Base-by-base conservation (phyloP, 2,113 vertebrate species). In the Herpailurus yagouaroundi region DNA sequence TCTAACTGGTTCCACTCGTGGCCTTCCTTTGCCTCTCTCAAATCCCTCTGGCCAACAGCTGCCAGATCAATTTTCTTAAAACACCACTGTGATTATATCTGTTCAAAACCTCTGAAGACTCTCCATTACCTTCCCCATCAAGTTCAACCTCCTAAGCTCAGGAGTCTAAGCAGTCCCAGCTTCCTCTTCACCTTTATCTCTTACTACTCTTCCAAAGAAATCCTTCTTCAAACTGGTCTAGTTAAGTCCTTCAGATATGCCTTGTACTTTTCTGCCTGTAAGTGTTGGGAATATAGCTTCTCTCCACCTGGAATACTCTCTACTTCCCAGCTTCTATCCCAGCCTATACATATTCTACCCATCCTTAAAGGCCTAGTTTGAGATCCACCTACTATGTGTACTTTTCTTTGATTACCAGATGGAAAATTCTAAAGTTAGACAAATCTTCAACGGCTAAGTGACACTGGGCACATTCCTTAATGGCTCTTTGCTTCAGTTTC, bases 1-100 rank as follows among this genome's bases (percentile, higher is more conserved):
- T 96, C 76, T 57, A 71, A 48, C 71, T 66, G 18, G 41, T 23
- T 97, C 50, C 13, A 93, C 12, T 79, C 60, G 57, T 38, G 38
- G 36, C 36, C n/a, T 73, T 31, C 69, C 41, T 89, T 31, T 64
- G 50, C 69, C 66, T 81, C 82, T 60, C 81, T 95, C 82, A 94
- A 91, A 73, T 86, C 38, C 13, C n/a, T 85, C 66, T 82, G 55
- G 52, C 63, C 68, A 83, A 95, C 7, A 92, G 52, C 11, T 80
- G 38, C 74, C 89, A 94, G 27, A 88, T 92, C 36, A 92, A 73
- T 92, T 97, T 95, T 96, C 94, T 92, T 96, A 95, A 96, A 97
- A 97, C 48, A 95, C 68, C 57, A 76, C 64, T 36, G 85, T 86
- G 96, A 97, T 95, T 83, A 38, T 33, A 89, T 73, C 63, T 84